Base-by-base conservation (phyloP, 2,888 invertebrate species). In the Thymelicus lineola region DNA sequence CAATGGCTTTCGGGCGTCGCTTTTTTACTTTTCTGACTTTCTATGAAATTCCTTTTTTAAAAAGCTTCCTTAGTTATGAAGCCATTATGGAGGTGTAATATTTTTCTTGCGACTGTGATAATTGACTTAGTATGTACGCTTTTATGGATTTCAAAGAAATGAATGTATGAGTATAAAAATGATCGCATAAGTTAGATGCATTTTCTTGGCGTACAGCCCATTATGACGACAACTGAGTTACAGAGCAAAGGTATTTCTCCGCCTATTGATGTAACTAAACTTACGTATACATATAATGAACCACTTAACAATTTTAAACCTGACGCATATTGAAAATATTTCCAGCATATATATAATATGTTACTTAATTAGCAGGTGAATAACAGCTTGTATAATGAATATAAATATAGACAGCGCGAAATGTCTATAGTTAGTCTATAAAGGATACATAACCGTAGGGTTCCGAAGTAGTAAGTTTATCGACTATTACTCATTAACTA, bases 1-100 rank as follows among this genome's bases (percentile, higher is more conserved):
- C 53, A 45, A 15, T 45, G 69, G 42, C 58, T 65, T 45, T 70
- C 50, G 48, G 10, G 28, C 28, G 35, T 59, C 15, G 50, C 65
- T 38, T 59, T 63, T 46, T 63, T 64, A 17, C 42, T 50, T 35
- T 60, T 68, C 55, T 17, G 67, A 35, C 61, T 68, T 68, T 68
- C 67, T 61, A 59, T 68, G 61, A 68, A 61, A 55, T 62, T 68
- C 45, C 20, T 46, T 61, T 20, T 55, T 62, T n/a, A 53, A 61
- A 68, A 46, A 62, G 46, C 46, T 61, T 55, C 61, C 55, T 45
- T 55, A 45, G 50, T 60, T 67, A 42, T 55, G 17, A 61, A 61
- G 35, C 38, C 50, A 61, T 55, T 61, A 17, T 55, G 45, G 28
- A 67, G 35, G 67, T 61, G 67, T 46, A 53, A 67, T 48, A 58